Conservation (phyloP, 2,113 vertebrate species). For the Oostethus manadensis region DNA sequence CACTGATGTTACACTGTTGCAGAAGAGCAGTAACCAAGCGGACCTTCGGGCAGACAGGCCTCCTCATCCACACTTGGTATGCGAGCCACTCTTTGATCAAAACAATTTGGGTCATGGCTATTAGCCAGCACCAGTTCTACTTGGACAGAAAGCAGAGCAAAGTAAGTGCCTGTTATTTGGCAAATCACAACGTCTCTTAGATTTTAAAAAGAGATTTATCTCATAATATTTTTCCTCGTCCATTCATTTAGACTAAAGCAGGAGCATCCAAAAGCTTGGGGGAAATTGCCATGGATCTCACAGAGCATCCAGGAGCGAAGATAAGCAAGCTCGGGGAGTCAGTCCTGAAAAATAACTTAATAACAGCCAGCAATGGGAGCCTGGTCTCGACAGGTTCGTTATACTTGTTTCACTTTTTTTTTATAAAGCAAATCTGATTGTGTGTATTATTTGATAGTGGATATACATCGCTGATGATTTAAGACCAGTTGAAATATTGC, state of each 20-base stretch:
- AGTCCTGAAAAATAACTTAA: constrained; percentile 87
- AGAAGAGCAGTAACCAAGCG: constrained; percentile 92
- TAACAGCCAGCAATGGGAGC: constrained; percentile 94
- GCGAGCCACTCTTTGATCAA: constrained; percentile 94
- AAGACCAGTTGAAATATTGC: too few species aligned
- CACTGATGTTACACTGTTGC: background rate
- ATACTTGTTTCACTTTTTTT: background rate
- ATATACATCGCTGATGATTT: too few species aligned
- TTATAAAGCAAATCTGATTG: background rate
- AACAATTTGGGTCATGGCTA: constrained; percentile 98
- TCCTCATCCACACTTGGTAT: constrained; percentile 98
- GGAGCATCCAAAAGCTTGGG: constrained; percentile 84
- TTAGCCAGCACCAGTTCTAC: constrained; percentile 99
- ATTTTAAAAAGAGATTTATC: background rate
- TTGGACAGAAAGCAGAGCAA: constrained; percentile 98
- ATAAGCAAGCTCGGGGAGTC: constrained; percentile 77
- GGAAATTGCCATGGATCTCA: constrained; percentile 89
- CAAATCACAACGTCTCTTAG: background rate
- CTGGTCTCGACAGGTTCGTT: constrained; percentile 90
- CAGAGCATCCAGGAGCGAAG: constrained; percentile 80
- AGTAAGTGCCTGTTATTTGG: constrained; percentile 70
- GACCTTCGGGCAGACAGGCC: constrained; percentile 90
- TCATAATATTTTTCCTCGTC: background rate
- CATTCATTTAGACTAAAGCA: constrained; percentile 81
- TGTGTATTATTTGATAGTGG: background rate